A percentile compares a stretch with the other conserved stretches of the same genome.
Conservation (phyloP, 2,113 vertebrate genomes). For the Anoplopoma fimbria region DNA sequence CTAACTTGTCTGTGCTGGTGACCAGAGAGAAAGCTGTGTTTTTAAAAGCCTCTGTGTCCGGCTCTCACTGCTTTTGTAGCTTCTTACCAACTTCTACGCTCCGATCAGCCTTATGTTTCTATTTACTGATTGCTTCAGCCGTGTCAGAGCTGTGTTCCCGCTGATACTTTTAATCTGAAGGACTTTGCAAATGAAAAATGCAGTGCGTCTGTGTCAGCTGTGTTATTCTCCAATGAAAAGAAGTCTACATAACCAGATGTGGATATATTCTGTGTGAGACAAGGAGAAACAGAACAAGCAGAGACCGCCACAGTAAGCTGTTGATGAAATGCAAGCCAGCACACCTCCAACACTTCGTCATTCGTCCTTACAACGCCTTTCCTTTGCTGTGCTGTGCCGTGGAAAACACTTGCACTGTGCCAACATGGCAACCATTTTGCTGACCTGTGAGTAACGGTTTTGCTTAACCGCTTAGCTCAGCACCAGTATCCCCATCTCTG, state of each 20-base stretch:
- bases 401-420: not conserved
- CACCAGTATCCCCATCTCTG: not conserved
- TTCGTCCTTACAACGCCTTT: not conserved
- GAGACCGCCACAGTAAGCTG: not conserved
- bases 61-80: not conserved
- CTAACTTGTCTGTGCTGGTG: too few species aligned
- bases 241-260: not conserved
- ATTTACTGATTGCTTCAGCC: too few species aligned
- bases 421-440: not conserved
- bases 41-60: not conserved
- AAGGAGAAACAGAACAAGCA: not conserved
- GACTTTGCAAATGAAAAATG: too few species aligned
- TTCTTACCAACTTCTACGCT: not conserved
- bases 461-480: not conserved
- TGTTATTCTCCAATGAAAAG: not conserved
- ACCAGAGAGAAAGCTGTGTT: too few species aligned
- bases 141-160: too few species aligned
- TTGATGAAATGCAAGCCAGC: not conserved
- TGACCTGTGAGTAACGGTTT: not conserved
- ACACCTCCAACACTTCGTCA: not conserved
- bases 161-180: not conserved
- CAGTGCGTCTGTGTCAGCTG: not conserved
- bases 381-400: not conserved
- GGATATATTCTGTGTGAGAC: not conserved
- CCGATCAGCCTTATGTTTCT: not conserved